Percentiles rank a stretch among this genome's conserved stretches.
These are phyloP conservation scores for Meteorus sp. DNA, from an alignment of 1,140 invertebrate genomes.

Conservation along the genomic window DNA sequence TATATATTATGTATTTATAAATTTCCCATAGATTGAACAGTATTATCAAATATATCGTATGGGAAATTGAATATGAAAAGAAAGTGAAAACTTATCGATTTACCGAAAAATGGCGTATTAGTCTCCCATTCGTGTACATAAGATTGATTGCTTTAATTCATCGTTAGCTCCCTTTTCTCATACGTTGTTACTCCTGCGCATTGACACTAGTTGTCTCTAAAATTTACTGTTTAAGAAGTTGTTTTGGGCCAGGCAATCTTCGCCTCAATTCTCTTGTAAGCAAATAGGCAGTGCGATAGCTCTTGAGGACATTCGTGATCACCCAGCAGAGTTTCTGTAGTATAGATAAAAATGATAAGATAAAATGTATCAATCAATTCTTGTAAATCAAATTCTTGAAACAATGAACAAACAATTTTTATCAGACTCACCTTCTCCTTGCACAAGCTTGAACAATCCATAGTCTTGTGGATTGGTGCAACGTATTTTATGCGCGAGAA, in stretches of 20 bases:
- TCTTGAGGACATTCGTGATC: constrained; percentile 91
- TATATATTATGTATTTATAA: not conserved
- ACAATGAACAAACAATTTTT: not conserved
- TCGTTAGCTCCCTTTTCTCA: no score
- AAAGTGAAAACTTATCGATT: no score
- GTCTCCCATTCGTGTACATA: not conserved
- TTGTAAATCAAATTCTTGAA: not conserved
- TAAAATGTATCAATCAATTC: no score
- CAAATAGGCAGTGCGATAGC: constrained; percentile 85
- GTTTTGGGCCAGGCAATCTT: constrained; percentile 94
- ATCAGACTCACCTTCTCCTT: constrained; percentile 74
- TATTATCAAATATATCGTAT: constrained; percentile 4
- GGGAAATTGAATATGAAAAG: not conserved
- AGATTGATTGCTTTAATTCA: constrained; percentile 8
- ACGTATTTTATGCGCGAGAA: constrained; percentile 88
- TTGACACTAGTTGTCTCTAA: constrained; percentile 1
- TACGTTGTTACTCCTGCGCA: not conserved
- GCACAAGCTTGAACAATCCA: constrained; percentile 86
- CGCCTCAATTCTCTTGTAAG: constrained; percentile 92
- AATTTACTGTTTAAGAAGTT: constrained; percentile 37
- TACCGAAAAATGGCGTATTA: no score
- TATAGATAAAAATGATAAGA: constrained; percentile 37
- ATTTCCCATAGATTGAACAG: not conserved
- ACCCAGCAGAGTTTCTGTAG: constrained; percentile 83
- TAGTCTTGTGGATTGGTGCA: constrained; percentile 97